phyloP scores from a whole-genome alignment of 2,797 vertebrate genomes.

The Pseudochirops cupreus region DNA sequence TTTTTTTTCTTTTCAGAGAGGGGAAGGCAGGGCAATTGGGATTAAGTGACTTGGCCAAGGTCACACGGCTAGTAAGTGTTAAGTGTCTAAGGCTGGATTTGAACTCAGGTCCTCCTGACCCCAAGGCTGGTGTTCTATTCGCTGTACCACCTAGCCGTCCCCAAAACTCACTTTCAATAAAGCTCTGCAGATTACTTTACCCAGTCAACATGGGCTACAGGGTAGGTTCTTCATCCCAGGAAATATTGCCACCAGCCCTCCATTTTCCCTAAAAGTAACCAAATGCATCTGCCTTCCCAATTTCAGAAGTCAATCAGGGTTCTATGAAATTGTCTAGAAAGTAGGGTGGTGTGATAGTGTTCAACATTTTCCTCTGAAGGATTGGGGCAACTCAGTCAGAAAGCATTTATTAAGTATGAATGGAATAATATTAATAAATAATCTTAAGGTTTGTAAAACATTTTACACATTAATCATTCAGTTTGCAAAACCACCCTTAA shows the following conservation, averaged over 20 bases:
- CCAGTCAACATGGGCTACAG: conserved; percentile 53
- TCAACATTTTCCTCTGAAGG: conserved; percentile 21
- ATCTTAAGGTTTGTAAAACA: no score
- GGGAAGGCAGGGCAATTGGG: no score
- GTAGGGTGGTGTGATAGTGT: conserved; percentile 43
- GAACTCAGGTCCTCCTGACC: no score
- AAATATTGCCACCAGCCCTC: conserved; percentile 55
- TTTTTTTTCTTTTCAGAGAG: no score
- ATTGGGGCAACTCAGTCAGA: conserved; percentile 75
- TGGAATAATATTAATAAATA: no score
- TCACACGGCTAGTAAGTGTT: no score
- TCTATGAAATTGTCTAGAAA: conserved; percentile 58
- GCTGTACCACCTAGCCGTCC: no score
- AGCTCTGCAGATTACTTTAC: conserved; percentile 69
- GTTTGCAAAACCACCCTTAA: no score
- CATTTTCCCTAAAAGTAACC: conserved; percentile 28
- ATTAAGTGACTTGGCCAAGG: no score
- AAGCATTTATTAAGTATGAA: conserved; percentile 12
- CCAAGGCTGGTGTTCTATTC: no score
- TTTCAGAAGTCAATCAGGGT: conserved; percentile 41
- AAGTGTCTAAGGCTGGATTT: no score
- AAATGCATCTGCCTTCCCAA: conserved; percentile 9
- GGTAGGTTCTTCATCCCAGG: conserved; percentile 63
- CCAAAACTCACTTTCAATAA: conserved; percentile 56
- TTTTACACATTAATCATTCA: no score